These are phyloP conservation scores for Sigmodon hispidus DNA, from an alignment of 2,113 vertebrate species.

Conservation along the genomic window DNA sequence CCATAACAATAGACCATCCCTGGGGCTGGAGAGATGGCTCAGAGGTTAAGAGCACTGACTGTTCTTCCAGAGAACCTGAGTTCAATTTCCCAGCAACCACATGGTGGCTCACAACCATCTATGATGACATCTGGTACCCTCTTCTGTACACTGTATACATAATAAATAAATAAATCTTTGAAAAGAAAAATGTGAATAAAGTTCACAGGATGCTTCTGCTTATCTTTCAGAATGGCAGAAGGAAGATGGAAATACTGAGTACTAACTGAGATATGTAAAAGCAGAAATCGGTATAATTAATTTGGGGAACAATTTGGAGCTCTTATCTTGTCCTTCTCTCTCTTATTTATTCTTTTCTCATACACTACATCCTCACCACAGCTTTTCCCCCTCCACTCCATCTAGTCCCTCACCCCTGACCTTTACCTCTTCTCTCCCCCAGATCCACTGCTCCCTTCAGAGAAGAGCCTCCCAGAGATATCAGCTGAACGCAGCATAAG, in stretches of 20 bases:
- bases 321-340: neutral
- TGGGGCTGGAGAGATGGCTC: too few species aligned
- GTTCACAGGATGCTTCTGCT: slow-evolving; percentile 18
- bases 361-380: neutral
- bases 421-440: neutral
- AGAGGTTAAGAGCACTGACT: too few species aligned
- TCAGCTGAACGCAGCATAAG: neutral
- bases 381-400: neutral
- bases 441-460: neutral
- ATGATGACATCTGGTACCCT: too few species aligned
- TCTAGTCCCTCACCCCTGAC: neutral
- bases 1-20: too few species aligned
- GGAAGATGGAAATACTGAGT: slow-evolving; percentile 5
- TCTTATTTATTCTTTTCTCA: neutral
- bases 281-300: neutral
- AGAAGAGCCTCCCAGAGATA: neutral
- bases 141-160: too few species aligned
- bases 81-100: too few species aligned
- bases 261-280: neutral
- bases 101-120: too few species aligned
- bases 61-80: too few species aligned
- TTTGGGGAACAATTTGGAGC: neutral
- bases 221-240: slow-evolving; percentile 21
- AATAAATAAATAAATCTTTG: too few species aligned
- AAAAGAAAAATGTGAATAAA: slow-evolving; percentile 49